Percentiles rank a stretch among this genome's conserved stretches.
Evolutionary conservation across 1,140 invertebrate genomes (phyloP).

Genomic region (Dinothrombium tinctorium): DNA sequence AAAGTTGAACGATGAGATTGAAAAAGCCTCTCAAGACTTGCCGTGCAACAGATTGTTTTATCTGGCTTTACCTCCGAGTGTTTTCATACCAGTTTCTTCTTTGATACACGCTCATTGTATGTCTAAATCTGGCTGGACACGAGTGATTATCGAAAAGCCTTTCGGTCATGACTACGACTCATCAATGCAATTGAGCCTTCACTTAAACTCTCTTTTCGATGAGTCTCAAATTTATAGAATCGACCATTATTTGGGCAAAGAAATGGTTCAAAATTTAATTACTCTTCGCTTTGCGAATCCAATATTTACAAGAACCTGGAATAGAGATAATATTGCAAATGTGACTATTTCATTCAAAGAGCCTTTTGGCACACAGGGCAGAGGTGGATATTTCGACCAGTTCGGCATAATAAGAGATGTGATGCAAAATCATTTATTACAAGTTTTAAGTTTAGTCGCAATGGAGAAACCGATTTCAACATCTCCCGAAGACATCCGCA

Average conservation of each 20-base stretch:
- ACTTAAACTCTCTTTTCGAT: constrained; percentile 60
- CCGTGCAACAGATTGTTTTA: constrained; percentile 78
- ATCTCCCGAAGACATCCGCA: constrained; percentile 85
- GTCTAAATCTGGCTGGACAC: constrained; percentile 65
- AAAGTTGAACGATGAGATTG: constrained; percentile 41
- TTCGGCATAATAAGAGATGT: constrained; percentile 94
- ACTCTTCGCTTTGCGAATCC: constrained; percentile 69
- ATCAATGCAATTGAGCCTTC: constrained; percentile 60
- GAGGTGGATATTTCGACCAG: constrained; percentile 95
- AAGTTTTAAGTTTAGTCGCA: constrained; percentile 85
- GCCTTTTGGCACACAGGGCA: constrained; percentile 89
- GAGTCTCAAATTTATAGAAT: constrained; percentile 95
- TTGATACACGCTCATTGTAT: constrained; percentile 67
- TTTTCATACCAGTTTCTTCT: constrained; percentile 67
- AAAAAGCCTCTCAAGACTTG: constrained; percentile 20
- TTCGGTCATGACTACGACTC: constrained; percentile 75
- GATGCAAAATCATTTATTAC: constrained; percentile 97
- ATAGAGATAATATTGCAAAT: constrained; percentile 78
- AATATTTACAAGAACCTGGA: constrained; percentile 72
- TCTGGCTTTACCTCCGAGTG: constrained; percentile 79
- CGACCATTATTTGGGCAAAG: constrained; percentile 97
- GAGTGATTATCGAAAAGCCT: constrained; percentile 95
- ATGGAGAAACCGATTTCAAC: constrained; percentile 94
- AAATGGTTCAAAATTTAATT: constrained; percentile 99
- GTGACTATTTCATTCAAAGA: constrained; percentile 95